Evolutionary conservation across 2,797 vertebrate genomes (phyloP).

Genomic region (Danio albolineatus): DNA sequence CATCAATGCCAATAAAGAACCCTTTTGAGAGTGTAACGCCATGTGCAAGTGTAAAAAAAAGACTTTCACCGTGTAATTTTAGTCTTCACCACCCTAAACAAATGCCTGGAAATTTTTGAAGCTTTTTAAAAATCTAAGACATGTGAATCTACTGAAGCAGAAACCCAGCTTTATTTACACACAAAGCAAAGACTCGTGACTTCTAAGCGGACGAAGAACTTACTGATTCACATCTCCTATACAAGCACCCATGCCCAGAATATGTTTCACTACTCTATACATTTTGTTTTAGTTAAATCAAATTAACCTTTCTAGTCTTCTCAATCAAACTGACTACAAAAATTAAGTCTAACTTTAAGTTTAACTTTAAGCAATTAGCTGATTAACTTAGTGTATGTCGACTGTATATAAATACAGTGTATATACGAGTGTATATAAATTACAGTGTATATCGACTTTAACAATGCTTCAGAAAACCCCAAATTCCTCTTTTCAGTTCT

Average conservation of each 20-base stretch:
- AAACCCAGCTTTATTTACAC: slow-evolving; percentile 51
- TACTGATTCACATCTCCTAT: slow-evolving; percentile 42
- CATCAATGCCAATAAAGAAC: too few relatives aligned
- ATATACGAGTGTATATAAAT: too few relatives aligned
- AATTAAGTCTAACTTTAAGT: too few relatives aligned
- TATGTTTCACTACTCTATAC: neutral
- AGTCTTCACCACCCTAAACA: neutral
- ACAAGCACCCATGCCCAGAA: neutral
- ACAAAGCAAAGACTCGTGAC: slow-evolving; percentile 65
- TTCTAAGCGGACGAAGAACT: slow-evolving; percentile 58
- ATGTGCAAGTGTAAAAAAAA: neutral
- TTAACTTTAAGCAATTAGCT: too few relatives aligned
- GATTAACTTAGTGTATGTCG: neutral
- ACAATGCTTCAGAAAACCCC: neutral
- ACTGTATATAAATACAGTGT: too few relatives aligned
- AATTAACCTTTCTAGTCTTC: too few relatives aligned
- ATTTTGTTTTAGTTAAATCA: too few relatives aligned
- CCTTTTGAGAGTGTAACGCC: too few relatives aligned
- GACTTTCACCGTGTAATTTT: neutral
- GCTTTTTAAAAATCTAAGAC: slow-evolving; percentile 16
- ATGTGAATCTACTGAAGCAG: slow-evolving; percentile 55
- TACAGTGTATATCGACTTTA: neutral
- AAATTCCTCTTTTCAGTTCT: slow-evolving; percentile 14
- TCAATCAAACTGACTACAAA: too few relatives aligned
- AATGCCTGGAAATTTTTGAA: neutral